A percentile compares a stretch with the other conserved stretches of the same genome.
Conservation (phyloP, 2,113 vertebrate genomes). For the Oreochromis tanganicae region DNA sequence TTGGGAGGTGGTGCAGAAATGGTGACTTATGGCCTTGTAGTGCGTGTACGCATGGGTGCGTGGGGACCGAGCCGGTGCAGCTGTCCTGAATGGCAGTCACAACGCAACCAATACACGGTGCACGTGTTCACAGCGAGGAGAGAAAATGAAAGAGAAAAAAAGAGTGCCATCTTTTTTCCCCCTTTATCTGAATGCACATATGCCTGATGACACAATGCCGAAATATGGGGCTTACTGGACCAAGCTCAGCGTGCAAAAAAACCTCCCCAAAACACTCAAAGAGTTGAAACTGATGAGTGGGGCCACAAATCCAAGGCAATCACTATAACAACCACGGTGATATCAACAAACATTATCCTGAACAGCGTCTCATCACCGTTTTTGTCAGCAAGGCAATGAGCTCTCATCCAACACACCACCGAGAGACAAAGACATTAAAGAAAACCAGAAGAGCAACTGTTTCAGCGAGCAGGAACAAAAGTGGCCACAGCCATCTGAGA, state of each 20-base stretch:
- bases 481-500: constrained; percentile 38
- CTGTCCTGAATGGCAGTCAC: constrained; percentile 65
- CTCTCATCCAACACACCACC: not conserved
- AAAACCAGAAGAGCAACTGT: constrained; percentile 7
- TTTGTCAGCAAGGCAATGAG: not conserved
- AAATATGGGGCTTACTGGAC: constrained; percentile 3
- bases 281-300: constrained; percentile 1
- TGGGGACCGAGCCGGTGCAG: constrained; percentile 57
- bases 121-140: constrained; percentile 45
- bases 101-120: constrained; percentile 47
- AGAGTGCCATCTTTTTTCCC: not conserved
- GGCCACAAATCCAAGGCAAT: not conserved
- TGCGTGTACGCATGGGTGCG: not conserved
- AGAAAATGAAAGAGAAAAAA: not conserved
- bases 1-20: constrained; percentile 9
- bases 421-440: not conserved
- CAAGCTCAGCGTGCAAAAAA: not conserved
- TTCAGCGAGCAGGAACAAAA: constrained; percentile 34
- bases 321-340: constrained; percentile 16
- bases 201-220: constrained; percentile 21
- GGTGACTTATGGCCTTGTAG: constrained; percentile 42
- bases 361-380: not conserved
- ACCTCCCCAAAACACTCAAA: not conserved
- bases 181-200: not conserved
- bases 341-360: constrained; percentile 5